phyloP scores from a whole-genome alignment of 2,113 vertebrate genomes.

The Gavialis gangeticus region DNA sequence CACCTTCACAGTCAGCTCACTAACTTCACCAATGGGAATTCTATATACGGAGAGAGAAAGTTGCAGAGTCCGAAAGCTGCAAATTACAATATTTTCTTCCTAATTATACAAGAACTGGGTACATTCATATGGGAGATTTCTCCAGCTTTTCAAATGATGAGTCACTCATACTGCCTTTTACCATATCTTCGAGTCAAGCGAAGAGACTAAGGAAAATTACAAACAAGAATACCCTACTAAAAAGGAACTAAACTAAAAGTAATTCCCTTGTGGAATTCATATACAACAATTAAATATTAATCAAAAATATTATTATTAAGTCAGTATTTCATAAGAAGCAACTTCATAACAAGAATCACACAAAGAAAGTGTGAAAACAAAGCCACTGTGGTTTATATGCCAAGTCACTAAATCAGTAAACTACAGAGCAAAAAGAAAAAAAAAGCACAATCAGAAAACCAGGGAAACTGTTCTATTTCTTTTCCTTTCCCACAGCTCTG shows the following conservation, averaged over 20 bases:
- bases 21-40: background rate
- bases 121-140: background rate
- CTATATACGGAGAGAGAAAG: background rate
- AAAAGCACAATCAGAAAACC: background rate
- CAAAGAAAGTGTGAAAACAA: constrained; percentile 36
- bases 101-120: background rate
- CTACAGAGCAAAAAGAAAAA: background rate
- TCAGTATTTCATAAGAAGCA: background rate
- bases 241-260: constrained; percentile 13
- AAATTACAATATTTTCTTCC: background rate
- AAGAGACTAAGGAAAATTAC: constrained; percentile 23
- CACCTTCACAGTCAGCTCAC: background rate
- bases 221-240: constrained; percentile 56
- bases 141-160: background rate
- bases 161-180: constrained; percentile 23
- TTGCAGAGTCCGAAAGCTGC: background rate
- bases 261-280: constrained; percentile 54
- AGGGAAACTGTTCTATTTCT: background rate
- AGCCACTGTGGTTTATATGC: background rate
- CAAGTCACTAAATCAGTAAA: constrained; percentile 12
- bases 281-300: constrained; percentile 48
- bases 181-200: background rate
- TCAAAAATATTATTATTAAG: constrained; percentile 35
- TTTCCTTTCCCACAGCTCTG: background rate
- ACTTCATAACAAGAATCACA: background rate